Percentiles rank a stretch among this genome's conserved stretches.
Evolutionary conservation across 2,797 vertebrate species (phyloP).

Genomic region (Orientallactaga sibirica): DNA sequence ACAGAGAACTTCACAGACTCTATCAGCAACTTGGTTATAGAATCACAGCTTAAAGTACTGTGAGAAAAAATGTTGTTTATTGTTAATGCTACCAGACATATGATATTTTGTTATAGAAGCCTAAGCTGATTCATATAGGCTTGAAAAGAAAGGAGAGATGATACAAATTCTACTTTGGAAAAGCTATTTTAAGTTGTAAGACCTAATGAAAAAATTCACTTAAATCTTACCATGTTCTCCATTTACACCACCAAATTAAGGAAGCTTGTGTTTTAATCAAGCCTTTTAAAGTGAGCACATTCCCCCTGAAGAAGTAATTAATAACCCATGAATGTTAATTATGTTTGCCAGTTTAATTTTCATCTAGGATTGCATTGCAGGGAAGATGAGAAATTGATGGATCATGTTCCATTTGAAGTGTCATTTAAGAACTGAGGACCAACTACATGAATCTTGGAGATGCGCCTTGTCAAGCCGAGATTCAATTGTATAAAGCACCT

Average conservation of each 20-base stretch:
- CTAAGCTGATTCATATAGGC: not conserved
- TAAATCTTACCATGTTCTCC: slow-evolving; percentile 15
- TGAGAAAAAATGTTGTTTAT: not conserved
- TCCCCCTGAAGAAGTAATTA: slow-evolving; percentile 60
- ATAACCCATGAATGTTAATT: slow-evolving; percentile 72
- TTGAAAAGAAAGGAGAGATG: not conserved
- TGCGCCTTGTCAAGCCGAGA: not conserved
- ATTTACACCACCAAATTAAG: slow-evolving; percentile 49
- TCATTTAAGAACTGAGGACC: slow-evolving; percentile 12
- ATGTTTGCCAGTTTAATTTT: slow-evolving; percentile 60
- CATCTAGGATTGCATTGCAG: not conserved
- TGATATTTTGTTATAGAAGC: not conserved
- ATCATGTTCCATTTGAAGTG: slow-evolving; percentile 24
- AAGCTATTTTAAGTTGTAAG: not conserved
- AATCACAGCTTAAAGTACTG: not conserved
- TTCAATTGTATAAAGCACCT: not conserved
- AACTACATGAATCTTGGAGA: not conserved
- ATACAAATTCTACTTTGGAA: not conserved
- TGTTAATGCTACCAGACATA: not conserved
- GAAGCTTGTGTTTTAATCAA: slow-evolving; percentile 63
- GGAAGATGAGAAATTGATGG: slow-evolving; percentile 47
- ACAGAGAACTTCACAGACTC: not conserved
- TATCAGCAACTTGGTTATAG: not conserved
- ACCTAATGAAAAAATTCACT: not conserved
- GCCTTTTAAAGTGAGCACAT: slow-evolving; percentile 32